A percentile compares a stretch with the other conserved stretches of the same genome.
phyloP scores from a whole-genome alignment of 1,140 invertebrate species.

The Acromyrmex echinatior region DNA sequence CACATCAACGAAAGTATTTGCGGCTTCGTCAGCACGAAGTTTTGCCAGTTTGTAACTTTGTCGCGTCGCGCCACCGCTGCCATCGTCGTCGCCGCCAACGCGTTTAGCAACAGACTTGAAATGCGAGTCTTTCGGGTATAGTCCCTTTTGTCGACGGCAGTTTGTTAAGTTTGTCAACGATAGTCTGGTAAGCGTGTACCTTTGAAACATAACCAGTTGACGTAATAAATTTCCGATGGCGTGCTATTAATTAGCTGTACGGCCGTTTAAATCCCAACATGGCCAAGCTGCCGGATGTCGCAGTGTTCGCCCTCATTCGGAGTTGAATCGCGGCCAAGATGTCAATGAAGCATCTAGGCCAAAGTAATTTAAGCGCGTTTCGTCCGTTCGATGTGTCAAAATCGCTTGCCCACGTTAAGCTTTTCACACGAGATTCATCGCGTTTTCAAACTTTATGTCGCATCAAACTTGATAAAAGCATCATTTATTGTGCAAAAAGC shows the following conservation, averaged over 20 bases:
- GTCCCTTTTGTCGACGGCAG: constrained; percentile 37
- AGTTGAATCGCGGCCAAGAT: constrained; percentile 66
- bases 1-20: constrained; percentile 49
- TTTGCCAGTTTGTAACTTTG: constrained; percentile 45
- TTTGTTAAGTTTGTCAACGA: constrained; percentile 50
- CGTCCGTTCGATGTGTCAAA: constrained; percentile 48
- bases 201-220: constrained; percentile 58
- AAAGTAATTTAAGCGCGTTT: constrained; percentile 72
- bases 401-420: constrained; percentile 26
- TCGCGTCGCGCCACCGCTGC: background rate
- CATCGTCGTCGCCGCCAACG: background rate
- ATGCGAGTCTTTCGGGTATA: constrained; percentile 28
- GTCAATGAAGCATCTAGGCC: constrained; percentile 69
- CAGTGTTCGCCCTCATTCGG: constrained; percentile 53
- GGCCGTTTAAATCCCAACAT: constrained; percentile 58
- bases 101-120: constrained; percentile 28
- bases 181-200: background rate
- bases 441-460: constrained; percentile 38
- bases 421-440: constrained; percentile 29
- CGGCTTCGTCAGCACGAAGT: constrained; percentile 51
- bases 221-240: constrained; percentile 62
- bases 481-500: constrained; percentile 3
- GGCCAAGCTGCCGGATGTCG: constrained; percentile 42
- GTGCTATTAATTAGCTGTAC: constrained; percentile 66
- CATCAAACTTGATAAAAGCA: constrained; percentile 22